Evolutionary conservation across 2,113 vertebrate species (phyloP).

Genomic region (Phodopus roborovskii): DNA sequence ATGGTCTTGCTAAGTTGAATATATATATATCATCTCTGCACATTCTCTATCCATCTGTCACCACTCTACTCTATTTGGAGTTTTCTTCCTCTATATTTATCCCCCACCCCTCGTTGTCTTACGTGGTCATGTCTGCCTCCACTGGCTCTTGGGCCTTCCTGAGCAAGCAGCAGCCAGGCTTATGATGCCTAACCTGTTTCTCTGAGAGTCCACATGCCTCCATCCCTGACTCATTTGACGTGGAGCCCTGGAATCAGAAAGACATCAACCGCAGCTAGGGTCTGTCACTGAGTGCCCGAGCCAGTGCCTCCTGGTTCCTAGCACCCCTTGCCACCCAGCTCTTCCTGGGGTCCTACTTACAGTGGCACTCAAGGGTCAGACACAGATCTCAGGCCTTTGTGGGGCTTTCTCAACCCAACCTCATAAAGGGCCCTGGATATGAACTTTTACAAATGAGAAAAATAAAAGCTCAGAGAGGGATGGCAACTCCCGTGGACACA

Average conservation of each 20-base stretch:
- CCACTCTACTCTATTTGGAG: constrained; percentile 72
- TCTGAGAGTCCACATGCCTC: not conserved
- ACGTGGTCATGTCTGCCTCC: not conserved
- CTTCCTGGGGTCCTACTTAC: not conserved
- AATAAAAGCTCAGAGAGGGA: constrained; percentile 18
- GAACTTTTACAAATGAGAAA: not conserved
- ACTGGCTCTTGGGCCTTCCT: not conserved
- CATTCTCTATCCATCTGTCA: constrained; percentile 62
- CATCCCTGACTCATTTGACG: not conserved
- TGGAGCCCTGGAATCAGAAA: not conserved
- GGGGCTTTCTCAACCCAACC: not conserved
- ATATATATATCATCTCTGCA: not conserved
- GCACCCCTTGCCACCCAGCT: not conserved
- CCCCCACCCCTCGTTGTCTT: constrained; percentile 62
- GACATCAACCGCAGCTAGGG: not conserved
- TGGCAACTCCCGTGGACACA: not conserved
- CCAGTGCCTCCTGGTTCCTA: not conserved
- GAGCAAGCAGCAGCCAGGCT: not conserved
- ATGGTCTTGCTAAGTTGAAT: constrained; percentile 21
- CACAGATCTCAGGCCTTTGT: not conserved
- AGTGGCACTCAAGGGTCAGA: not conserved
- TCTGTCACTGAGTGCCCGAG: not conserved
- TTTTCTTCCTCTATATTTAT: constrained; percentile 74
- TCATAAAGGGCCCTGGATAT: not conserved
- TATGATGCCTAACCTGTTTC: not conserved